Evolutionary conservation across 2,888 invertebrate genomes (phyloP).

Genomic region (Amphipoea lucens): DNA sequence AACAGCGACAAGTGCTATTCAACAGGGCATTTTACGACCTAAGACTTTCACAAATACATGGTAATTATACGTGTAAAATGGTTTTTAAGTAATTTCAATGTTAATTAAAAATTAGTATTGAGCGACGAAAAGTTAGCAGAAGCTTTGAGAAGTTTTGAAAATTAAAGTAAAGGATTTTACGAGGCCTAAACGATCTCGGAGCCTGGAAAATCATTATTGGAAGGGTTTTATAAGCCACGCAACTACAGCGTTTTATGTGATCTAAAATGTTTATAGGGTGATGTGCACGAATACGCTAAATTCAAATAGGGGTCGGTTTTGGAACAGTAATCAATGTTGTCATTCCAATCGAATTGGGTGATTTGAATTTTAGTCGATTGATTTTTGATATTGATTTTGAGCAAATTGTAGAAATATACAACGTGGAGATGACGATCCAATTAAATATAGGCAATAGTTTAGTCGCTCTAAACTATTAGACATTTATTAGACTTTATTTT

Average conservation of each 20-base stretch:
- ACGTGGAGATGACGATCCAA: neutral
- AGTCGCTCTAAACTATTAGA: neutral
- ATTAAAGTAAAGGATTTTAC: constrained; percentile 69
- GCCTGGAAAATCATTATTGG: constrained; percentile 66
- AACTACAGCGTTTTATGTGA: constrained; percentile 68
- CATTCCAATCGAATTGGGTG: constrained; percentile 7
- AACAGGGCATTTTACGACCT: constrained; percentile 76
- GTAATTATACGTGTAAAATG: constrained; percentile 76
- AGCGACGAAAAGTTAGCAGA: constrained; percentile 64
- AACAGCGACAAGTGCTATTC: constrained; percentile 78
- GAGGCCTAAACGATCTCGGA: constrained; percentile 64
- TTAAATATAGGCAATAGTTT: neutral
- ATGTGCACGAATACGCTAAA: constrained; percentile 58
- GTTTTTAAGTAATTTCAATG: constrained; percentile 60
- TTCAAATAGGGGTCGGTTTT: constrained; percentile 53
- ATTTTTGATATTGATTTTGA: neutral
- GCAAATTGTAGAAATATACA: neutral
- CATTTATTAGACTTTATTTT: neutral
- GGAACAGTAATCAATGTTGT: constrained; percentile 40
- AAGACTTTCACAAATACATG: constrained; percentile 76
- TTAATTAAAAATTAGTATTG: constrained; percentile 71
- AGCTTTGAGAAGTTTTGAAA: constrained; percentile 55
- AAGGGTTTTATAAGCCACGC: constrained; percentile 70
- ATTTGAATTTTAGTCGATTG: constrained; percentile 22
- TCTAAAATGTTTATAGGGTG: constrained; percentile 68